Base-by-base conservation (phyloP, 2,113 vertebrate genomes). In the Alethe castanea region DNA sequence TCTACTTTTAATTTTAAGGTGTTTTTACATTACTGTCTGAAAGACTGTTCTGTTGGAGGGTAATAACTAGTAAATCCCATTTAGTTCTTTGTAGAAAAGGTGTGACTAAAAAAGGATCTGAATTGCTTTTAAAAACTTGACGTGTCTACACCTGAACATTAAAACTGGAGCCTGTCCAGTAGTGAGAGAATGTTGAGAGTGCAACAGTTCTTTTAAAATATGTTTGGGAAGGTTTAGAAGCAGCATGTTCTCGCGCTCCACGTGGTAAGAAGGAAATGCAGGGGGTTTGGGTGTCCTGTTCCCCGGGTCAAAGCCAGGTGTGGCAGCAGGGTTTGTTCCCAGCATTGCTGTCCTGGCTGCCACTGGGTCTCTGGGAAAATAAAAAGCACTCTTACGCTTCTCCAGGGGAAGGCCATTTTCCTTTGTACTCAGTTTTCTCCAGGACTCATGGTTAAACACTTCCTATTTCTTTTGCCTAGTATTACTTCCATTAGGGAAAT, bases 241-340 rank as follows among this genome's bases (percentile, higher is more conserved):
- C 20, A 45, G n/a, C 17, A 3, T 59, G 11, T 25, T 38, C 3
- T 17, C 62, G 2, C 0, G 0, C 11, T 64, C 3, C 9, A 2
- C 11, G 31, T 64, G 52, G 12, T 48, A 17, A 66, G 29, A 33
- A 48, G 64, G 45, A 52, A 28, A 12, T 16, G 28, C 26, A 77
- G 61, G 12, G 18, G 36, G 12, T 86, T 14, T 73, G 59, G 14
- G 15, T 57, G 18, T 70, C 50, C 42, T 45, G 22, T 61, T 12
- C 23, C 1, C 29, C 22, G 2, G 10, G 35, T 22, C 52, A 67
- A 28, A 81, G 13, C 6, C 23, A 12, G 38, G 20, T 4, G 2
- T 1, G 23, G 53, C 42, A 77, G 31, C n/a, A 66, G 33, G 35
- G 0, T 36, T n/a, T 38, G 28, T 66, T 81, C 56, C 59, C 83